Percentiles rank a stretch among this genome's conserved stretches.
Conservation (phyloP, 2,797 vertebrate genomes). For the Columba guinea region DNA sequence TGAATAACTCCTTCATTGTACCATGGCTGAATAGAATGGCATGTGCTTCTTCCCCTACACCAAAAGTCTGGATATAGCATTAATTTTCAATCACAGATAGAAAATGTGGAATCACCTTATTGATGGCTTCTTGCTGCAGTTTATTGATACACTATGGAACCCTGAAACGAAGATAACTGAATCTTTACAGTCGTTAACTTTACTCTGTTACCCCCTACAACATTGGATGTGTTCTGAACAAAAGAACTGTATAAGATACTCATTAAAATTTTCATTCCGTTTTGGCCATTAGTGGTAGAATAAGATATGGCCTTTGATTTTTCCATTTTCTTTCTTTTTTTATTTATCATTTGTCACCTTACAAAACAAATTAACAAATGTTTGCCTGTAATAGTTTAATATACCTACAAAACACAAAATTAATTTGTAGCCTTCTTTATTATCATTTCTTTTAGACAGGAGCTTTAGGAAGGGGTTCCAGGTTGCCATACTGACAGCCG, state of each 20-base stretch:
- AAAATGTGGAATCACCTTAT: background rate
- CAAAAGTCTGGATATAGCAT: background rate
- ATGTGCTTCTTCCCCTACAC: background rate
- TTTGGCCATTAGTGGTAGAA: background rate
- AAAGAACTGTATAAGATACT: background rate
- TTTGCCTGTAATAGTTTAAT: background rate
- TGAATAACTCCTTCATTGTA: background rate
- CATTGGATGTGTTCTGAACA: background rate
- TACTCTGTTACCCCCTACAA: background rate
- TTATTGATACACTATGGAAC: background rate
- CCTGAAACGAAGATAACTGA: background rate
- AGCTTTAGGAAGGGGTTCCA: background rate
- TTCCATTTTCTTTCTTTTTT: background rate
- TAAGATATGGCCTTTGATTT: background rate
- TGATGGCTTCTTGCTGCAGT: background rate
- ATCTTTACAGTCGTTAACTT: background rate
- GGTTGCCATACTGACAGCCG: background rate
- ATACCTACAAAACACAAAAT: background rate
- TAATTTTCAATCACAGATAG: background rate
- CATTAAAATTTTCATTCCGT: background rate
- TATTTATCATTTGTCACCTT: background rate
- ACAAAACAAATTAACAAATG: background rate
- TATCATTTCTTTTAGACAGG: background rate
- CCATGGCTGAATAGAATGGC: background rate
- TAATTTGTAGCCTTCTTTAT: background rate